A percentile compares a stretch with the other conserved stretches of the same genome.
Evolutionary conservation across 2,888 invertebrate species (phyloP).

Genomic region (Seira ritae): DNA sequence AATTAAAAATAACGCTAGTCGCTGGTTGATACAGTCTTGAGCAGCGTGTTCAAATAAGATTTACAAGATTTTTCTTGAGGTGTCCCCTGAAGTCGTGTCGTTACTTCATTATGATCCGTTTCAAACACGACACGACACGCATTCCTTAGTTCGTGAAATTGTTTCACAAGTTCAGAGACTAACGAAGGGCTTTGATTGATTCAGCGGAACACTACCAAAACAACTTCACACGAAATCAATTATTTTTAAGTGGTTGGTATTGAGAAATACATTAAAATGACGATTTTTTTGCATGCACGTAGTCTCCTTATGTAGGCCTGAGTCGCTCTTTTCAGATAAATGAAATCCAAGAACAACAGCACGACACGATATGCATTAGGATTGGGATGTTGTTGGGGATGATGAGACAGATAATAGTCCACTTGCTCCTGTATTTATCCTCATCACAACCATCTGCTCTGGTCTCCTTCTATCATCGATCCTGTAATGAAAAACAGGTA

Average conservation of each 20-base stretch:
- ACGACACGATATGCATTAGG: no score
- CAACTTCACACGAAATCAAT: slow-evolving; percentile 23
- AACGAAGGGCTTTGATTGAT: neutral
- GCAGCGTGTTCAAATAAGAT: no score
- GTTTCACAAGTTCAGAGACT: no score
- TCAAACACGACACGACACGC: no score
- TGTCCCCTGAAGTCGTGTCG: no score
- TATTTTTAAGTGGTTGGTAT: slow-evolving; percentile 11
- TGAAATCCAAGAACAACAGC: neutral
- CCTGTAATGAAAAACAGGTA: slow-evolving; percentile 24
- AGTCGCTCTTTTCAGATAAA: neutral
- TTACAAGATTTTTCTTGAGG: no score
- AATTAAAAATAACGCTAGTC: neutral
- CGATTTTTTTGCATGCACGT: slow-evolving; percentile 5
- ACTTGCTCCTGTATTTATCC: slow-evolving; percentile 19
- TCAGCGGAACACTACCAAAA: slow-evolving; percentile 8
- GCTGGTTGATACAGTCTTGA: neutral
- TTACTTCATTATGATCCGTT: no score
- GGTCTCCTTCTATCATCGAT: slow-evolving; percentile 2
- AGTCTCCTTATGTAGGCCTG: neutral
- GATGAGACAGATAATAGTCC: slow-evolving; percentile 1
- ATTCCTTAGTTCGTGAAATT: no score
- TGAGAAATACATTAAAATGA: slow-evolving; percentile 1
- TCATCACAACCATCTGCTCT: slow-evolving; percentile 1
- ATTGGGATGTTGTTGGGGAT: neutral